Evolutionary conservation across 2,113 vertebrate genomes (phyloP), one percentile per base, ranked within the genome.

Genomic region (Drymodes brunneopygia): DNA sequence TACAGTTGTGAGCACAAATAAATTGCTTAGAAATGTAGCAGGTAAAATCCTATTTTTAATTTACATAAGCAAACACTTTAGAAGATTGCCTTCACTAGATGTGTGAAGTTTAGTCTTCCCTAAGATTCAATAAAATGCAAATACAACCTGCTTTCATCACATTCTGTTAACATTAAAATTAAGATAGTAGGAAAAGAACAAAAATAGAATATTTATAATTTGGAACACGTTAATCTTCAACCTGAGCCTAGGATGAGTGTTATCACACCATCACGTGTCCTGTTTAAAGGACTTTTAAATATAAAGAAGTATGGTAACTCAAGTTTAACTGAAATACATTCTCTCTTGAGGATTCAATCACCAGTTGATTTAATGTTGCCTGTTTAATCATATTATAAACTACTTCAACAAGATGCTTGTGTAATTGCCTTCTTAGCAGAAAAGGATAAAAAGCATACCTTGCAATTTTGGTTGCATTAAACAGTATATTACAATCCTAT

Each of bases 311-410:
- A 81, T 70, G 62, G 81, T 90, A 62, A 86, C 72, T 94, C 90
- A 92, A 92, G 51, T 93, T 88, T 92, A 92, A 75, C 69, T 72
- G 90, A 95, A 89, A 84, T 94, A 50, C 65, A 66, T 85, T 89
- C 53, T 80, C 90, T 94, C 91, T 90, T 78, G 94, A 86, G 96
- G 47, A 97, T 96, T 96, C 94, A 93, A 77, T 97, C 93, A 89
- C 81, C 78, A 85, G 93, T 95, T 97, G 96, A 97, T 96, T 98
- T 98, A 96, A 97, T 91, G 93, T 97, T 96, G 82, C 88, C 91
- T 94, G 23, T 97, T 98, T 97, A 95, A 97, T 97, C 95, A 94
- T 94, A 97, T 96, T 97, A 97, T 93, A 95, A 97, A 97, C 86
- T 96, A 94, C 81, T 94, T 91, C 86, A 94, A 90, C 92, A 96